Evolutionary conservation across 2,888 invertebrate species (phyloP).

Genomic region (Ectropis crepuscularia): DNA sequence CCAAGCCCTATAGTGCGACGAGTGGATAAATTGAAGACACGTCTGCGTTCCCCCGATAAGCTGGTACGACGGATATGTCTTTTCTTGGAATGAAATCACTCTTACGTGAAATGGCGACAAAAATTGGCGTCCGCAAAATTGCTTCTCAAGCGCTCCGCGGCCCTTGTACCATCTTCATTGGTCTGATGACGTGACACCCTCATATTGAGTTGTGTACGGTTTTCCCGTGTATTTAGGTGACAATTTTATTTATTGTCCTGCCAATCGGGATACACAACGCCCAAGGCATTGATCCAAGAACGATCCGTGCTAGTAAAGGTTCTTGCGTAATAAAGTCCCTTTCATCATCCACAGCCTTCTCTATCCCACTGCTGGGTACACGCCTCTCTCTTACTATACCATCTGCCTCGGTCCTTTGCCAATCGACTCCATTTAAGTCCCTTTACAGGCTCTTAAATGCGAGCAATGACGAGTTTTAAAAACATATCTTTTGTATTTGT

Average conservation of each 20-base stretch:
- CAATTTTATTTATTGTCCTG: conserved; percentile 35
- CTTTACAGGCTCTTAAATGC: too few species aligned
- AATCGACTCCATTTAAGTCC: too few species aligned
- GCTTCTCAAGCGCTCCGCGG: conserved; percentile 57
- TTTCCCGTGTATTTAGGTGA: conserved; percentile 33
- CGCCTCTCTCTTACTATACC: too few species aligned
- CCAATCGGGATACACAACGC: conserved; percentile 14
- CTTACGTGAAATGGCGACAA: conserved; percentile 69
- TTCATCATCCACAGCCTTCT: too few species aligned
- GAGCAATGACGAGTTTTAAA: too few species aligned
- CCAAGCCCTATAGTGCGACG: conserved; percentile 40
- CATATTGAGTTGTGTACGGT: conserved; percentile 49
- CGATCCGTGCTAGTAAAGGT: not conserved
- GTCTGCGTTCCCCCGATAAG: conserved; percentile 61
- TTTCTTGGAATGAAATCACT: conserved; percentile 66
- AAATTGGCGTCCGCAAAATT: conserved; percentile 70
- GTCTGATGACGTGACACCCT: conserved; percentile 51
- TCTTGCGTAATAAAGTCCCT: not conserved
- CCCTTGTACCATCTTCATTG: conserved; percentile 55
- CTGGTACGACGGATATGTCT: conserved; percentile 62
- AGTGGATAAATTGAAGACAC: conserved; percentile 60
- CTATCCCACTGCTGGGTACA: too few species aligned
- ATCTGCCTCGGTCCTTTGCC: too few species aligned
- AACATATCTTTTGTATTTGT: not conserved
- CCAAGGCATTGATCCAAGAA: not conserved